Conservation (phyloP, 2,113 vertebrate species). For the Rallus limicola region DNA sequence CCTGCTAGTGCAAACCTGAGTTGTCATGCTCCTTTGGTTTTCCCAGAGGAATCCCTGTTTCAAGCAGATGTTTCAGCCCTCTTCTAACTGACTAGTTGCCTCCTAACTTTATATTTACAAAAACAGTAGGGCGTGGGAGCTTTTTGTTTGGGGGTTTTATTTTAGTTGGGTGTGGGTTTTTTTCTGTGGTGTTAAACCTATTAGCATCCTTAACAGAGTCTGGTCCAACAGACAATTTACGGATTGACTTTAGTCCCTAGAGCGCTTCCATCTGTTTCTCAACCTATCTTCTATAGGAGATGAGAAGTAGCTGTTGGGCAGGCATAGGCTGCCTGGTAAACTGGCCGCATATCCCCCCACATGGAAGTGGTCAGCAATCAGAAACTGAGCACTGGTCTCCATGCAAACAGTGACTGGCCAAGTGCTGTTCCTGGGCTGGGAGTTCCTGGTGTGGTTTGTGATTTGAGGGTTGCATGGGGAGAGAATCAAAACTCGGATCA, state of each 20-base stretch:
- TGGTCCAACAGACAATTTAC: neutral
- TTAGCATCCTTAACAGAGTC: neutral
- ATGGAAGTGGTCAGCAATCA: neutral
- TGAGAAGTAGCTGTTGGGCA: neutral
- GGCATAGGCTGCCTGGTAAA: neutral
- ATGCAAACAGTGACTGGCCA: rapidly evolving
- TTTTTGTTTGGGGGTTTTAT: neutral
- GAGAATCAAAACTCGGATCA: neutral
- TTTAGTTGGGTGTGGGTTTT: too few relatives aligned
- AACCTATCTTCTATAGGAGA: neutral
- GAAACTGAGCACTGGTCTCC: neutral
- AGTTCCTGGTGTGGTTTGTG: neutral
- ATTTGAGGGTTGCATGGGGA: neutral
- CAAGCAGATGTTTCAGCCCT: neutral
- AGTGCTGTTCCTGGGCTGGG: neutral
- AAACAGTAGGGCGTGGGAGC: neutral
- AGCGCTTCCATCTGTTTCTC: neutral
- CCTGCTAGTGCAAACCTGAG: neutral
- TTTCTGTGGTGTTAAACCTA: neutral
- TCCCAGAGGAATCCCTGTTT: neutral
- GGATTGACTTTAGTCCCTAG: neutral
- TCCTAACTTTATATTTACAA: neutral
- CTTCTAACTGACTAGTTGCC: neutral
- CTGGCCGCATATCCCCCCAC: neutral
- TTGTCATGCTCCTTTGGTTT: neutral